Evolutionary conservation across 2,888 invertebrate genomes (phyloP), one percentile per base, ranked within the genome.

Genomic region (Orthonevra nobilis): DNA sequence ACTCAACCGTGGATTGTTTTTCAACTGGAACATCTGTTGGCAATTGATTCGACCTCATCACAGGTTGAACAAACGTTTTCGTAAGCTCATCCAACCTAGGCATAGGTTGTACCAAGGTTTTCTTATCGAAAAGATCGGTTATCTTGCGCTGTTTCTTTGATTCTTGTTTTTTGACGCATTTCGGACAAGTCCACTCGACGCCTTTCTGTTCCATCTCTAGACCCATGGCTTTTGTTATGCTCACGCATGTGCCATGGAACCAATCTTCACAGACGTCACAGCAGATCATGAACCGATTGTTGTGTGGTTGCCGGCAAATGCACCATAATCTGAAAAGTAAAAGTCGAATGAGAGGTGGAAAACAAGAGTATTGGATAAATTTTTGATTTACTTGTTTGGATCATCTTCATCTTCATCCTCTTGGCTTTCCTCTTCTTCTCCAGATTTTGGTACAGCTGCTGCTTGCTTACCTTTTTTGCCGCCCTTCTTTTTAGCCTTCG

Each of bases 211-310:
- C 97, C 95, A 98, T 97, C 89, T 96, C 94, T 84, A 95, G 93
- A 60, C 96, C 96, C 94, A 96, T 95, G 0, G 94, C 92, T 90
- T 96, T 94, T 14, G 96, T 96, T 38, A 98, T 95, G 83, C 95
- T 96, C 9, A 98, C 97, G 89, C 98, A 98, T 86, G 95, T 96
- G n/a, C 98, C 98, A 87, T 98, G 98, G 87, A 96, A 98, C 98
- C 98, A 98, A 86, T 98, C 97, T 86, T 97, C 96, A 87, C 98
- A 98, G 9, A 92, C 92, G 88, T 98, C 98, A 88, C 98, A 98
- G 87, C 97, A 97, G 84, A 98, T 98, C 98, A 98, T 98, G 87
- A 98, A 98, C 58, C 97, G 91, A 88, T 97, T 97, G 85, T 97
- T 96, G 87, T 97, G 97, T 0, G 98, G 98, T 86, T 96, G 96